These are phyloP conservation scores for Drosophila repletoides DNA, from an alignment of 1,140 invertebrate species.

Conservation along the genomic window DNA sequence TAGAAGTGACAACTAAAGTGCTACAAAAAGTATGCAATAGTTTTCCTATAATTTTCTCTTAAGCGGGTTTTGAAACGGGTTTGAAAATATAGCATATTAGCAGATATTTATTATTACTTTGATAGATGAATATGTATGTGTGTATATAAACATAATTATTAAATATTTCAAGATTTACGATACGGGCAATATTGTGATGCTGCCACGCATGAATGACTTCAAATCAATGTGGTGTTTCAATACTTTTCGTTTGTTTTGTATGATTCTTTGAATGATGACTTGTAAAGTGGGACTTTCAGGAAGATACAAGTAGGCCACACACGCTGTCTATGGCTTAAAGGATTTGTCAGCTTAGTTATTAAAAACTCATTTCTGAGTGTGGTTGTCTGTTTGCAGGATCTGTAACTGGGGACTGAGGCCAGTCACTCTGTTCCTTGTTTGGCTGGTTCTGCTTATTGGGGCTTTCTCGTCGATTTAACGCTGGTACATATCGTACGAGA, in stretches of 20 bases:
- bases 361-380: constrained; percentile 65
- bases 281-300: not conserved
- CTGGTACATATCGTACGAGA: constrained; percentile 71
- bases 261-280: not conserved
- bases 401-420: not conserved
- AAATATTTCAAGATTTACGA: too few species aligned
- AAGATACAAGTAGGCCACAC: not conserved
- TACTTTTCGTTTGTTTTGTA: not conserved
- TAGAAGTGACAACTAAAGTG: too few species aligned
- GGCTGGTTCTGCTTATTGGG: constrained; percentile 49
- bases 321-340: constrained; percentile 48
- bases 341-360: constrained; percentile 77
- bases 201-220: not conserved
- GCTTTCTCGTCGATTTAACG: constrained; percentile 68
- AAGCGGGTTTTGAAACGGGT: too few species aligned
- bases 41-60: too few species aligned
- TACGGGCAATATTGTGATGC: too few species aligned
- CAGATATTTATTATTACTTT: too few species aligned
- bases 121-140: too few species aligned
- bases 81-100: too few species aligned
- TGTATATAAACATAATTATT: too few species aligned
- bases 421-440: not conserved
- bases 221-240: not conserved
- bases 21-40: too few species aligned
- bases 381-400: constrained; percentile 20